phyloP scores from a whole-genome alignment of 2,888 invertebrate genomes.

The Caenorhabditis doughertyi region DNA sequence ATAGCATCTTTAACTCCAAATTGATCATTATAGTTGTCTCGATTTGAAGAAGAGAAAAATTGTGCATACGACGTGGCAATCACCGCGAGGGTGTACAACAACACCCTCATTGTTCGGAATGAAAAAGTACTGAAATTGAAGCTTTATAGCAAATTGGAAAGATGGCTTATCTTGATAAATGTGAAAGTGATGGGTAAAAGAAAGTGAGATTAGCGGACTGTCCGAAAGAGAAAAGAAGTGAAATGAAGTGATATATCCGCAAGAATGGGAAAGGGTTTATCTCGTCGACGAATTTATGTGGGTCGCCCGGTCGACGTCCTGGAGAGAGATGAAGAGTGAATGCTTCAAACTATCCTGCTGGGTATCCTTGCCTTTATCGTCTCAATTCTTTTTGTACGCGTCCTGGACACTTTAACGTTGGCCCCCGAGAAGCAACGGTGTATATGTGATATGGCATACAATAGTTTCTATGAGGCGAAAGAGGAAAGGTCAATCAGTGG shows the following conservation, averaged over 20 bases:
- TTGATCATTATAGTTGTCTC: slow-evolving; percentile 63
- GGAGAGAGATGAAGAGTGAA: slow-evolving; percentile 54
- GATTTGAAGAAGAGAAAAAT: slow-evolving; percentile 51
- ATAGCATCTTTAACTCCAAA: slow-evolving; percentile 74
- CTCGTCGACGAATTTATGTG: slow-evolving; percentile 57
- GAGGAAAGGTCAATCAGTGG: slow-evolving; percentile 36
- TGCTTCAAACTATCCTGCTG: slow-evolving; percentile 56
- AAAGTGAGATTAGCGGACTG: slow-evolving; percentile 55
- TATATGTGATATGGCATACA: slow-evolving; percentile 49
- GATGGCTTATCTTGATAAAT: slow-evolving; percentile 43
- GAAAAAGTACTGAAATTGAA: slow-evolving; percentile 18
- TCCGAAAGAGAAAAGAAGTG: slow-evolving; percentile 52
- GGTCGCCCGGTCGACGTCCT: slow-evolving; percentile 62
- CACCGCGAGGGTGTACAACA: slow-evolving; percentile 51
- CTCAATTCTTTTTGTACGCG: slow-evolving; percentile 47
- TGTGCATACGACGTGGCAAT: slow-evolving; percentile 49
- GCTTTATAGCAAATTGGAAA: slow-evolving; percentile 14
- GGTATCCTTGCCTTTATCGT: slow-evolving; percentile 60
- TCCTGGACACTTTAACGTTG: slow-evolving; percentile 32
- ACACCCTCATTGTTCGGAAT: slow-evolving; percentile 50
- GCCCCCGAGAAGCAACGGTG: slow-evolving; percentile 23
- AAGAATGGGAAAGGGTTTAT: slow-evolving; percentile 58
- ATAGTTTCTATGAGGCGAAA: slow-evolving; percentile 54
- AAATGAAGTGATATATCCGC: slow-evolving; percentile 68
- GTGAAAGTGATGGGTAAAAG: slow-evolving; percentile 64